These are phyloP conservation scores for Drosophila hamatofila DNA, from an alignment of 2,888 invertebrate species.

Conservation along the genomic window DNA sequence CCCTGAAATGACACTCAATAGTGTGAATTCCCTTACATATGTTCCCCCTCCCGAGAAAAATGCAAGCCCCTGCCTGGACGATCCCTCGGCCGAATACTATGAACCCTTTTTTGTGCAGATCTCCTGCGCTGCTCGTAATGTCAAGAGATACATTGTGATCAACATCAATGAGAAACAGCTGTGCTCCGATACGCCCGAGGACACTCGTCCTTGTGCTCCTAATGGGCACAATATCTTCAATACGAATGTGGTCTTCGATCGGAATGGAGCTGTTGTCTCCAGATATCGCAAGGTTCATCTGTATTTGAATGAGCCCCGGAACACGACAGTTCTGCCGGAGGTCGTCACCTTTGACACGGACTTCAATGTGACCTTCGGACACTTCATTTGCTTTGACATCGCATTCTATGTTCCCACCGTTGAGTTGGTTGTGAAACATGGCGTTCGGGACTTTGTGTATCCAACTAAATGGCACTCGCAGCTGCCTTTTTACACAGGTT, in stretches of 20 bases:
- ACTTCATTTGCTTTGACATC: conserved; percentile 94
- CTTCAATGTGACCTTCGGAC: conserved; percentile 92
- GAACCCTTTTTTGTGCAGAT: conserved; percentile 72
- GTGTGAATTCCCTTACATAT: conserved; percentile 73
- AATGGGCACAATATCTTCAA: conserved; percentile 87
- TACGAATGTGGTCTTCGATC: conserved; percentile 92
- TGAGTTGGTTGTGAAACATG: conserved; percentile 83
- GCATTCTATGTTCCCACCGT: conserved; percentile 90
- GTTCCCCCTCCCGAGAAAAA: conserved; percentile 65
- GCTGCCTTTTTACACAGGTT: conserved; percentile 90
- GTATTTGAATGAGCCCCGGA: conserved; percentile 85
- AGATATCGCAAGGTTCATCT: conserved; percentile 86
- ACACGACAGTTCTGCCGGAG: conserved; percentile 86
- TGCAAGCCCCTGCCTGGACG: conserved; percentile 79
- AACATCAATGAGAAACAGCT: conserved; percentile 89
- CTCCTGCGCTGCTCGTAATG: conserved; percentile 78
- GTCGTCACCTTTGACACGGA: conserved; percentile 89
- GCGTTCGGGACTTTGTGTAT: conserved; percentile 84
- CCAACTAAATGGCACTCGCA: conserved; percentile 93
- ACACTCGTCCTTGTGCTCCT: conserved; percentile 74
- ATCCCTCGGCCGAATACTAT: conserved; percentile 45
- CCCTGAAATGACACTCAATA: conserved; percentile 88
- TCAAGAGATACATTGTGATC: conserved; percentile 89
- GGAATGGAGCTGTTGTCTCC: conserved; percentile 89
- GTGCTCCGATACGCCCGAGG: conserved; percentile 84